A percentile compares a stretch with the other conserved stretches of the same genome.
Conservation (phyloP, 2,797 vertebrate genomes). For the Leptodactylus fallax region DNA sequence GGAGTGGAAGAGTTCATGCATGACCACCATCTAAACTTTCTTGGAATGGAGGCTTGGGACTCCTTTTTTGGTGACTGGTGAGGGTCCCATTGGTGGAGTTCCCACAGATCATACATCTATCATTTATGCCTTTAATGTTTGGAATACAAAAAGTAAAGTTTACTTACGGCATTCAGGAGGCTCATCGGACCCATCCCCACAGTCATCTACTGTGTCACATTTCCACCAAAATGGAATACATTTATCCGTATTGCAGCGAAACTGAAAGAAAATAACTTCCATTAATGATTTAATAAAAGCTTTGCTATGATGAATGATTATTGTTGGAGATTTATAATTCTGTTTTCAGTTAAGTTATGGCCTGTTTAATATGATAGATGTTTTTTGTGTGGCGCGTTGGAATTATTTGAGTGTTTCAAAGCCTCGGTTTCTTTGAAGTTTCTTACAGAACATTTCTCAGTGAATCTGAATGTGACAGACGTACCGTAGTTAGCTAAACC, state of each 20-base stretch:
- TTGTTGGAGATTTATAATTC: not conserved
- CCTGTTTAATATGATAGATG: conserved; percentile 16
- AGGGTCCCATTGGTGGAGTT: too few species aligned
- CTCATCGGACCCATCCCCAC: conserved; percentile 92
- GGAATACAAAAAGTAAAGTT: not conserved
- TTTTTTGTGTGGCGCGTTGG: conserved; percentile 22
- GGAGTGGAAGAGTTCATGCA: too few species aligned
- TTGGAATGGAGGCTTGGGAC: too few species aligned
- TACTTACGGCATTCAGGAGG: conserved; percentile 91
- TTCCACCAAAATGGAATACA: conserved; percentile 98
- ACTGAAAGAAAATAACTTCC: conserved; percentile 73
- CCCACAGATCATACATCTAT: too few species aligned
- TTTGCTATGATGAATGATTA: not conserved
- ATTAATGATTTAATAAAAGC: conserved; percentile 33
- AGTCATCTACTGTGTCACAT: conserved; percentile 94
- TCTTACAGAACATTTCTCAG: conserved; percentile 45
- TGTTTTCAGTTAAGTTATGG: not conserved
- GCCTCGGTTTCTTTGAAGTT: conserved; percentile 49
- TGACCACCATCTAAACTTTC: too few species aligned
- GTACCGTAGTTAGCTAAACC: conserved; percentile 61
- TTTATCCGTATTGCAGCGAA: conserved; percentile 94
- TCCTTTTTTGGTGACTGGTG: too few species aligned
- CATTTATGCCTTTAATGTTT: not conserved
- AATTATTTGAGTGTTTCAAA: conserved; percentile 50
- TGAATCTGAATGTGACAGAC: conserved; percentile 61